Evolutionary conservation across 2,797 vertebrate species (phyloP), one percentile per base, ranked within the genome.

Genomic region (Bradypodion pumilum): DNA sequence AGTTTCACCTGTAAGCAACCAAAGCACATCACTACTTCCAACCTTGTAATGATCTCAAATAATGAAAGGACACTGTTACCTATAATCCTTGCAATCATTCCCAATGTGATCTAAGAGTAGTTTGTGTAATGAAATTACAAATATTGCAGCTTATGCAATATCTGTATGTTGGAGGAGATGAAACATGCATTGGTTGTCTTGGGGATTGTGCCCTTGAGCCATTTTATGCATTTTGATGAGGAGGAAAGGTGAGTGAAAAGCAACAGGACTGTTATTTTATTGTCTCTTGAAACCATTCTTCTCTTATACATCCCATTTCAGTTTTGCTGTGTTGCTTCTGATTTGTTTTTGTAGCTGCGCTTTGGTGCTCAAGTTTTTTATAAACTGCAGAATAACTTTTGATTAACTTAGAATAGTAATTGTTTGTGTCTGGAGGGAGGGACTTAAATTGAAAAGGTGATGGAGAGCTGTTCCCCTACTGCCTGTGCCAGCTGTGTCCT

Each of bases 301-400:
- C 16, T 7, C 40, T 25, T 32, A 10, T 9, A 75, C 19, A 66
- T 9, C 2, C 68, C 12, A 60, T 73, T 35, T 19, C n/a, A 29
- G 44, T 19, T 74, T 23, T 1, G 68, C 60, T 9, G 21, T 1
- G 0, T 0, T 4, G 56, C 49, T 62, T 81, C 9, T 23, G 13
- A 29, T 42, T 49, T 77, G n/a, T 37, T 68, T 44, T 46, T 27
- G 32, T 66, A 52, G 13, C 1, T 0, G 40, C 3, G 52, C 44
- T 49, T 49, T n/a, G 8, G n/a, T 73, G 63, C 23, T 82, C 59
- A 59, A n/a, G 5, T 82, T 42, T 80, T 25, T 85, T 83, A 70
- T 44, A 86, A 65, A 74, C 42, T 35, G n/a, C 66, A 16, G 44
- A 77, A 46, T 86, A 1, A 21, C 40, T 87, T 76, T 76, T 85